Base-by-base conservation (phyloP, 2,888 invertebrate genomes). In the Mayetiola destructor region DNA sequence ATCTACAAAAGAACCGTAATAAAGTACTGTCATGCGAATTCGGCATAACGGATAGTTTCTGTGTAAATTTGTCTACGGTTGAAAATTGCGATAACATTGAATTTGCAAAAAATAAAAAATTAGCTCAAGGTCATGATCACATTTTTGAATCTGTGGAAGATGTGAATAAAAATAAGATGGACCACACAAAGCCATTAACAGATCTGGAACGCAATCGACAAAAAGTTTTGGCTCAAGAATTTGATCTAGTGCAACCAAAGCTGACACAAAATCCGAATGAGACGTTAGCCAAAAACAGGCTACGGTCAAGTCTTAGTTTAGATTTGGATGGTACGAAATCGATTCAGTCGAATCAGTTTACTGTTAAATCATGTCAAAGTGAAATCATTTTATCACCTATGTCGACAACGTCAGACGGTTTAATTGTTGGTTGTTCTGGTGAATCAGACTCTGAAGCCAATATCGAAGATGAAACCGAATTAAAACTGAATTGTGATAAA, bases 1-100 rank as follows among this genome's bases (percentile, higher is more conserved):
- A 72, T 4, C 59, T 70, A 30, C 68, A 73, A 55, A 69, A 64
- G 12, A 74, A 74, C 61, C 69, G 70, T 1, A 63, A 63, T 21
- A 69, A 68, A 52, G 68, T 69, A 65, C 66, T 69, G 62, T 64
- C 69, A 16, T 67, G 65, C 23, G 68, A 69, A 56, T 59, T 55
- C 55, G 53, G 53, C 20, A 53, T 53, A 5, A 30, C 29, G 9
- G 30, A 29, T 3, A 20, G 10, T 10, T 6, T 12, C 8, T 8
- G 29, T 53, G 53, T 53, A 1, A 29, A 30, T 53, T 16, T 53
- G 9, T 2, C 32, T 1, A 18, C 16, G 2, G 12, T 9, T 12
- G 53, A 30, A 18, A 53, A 2, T 30, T 20, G 9, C 3, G 18
- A 16, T 3, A 20, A 30, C 20, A 12, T 4, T 4, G 32, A 18